Evolutionary conservation across 2,797 vertebrate genomes (phyloP), one percentile per base, ranked within the genome.

Genomic region (Crenichthys baileyi): DNA sequence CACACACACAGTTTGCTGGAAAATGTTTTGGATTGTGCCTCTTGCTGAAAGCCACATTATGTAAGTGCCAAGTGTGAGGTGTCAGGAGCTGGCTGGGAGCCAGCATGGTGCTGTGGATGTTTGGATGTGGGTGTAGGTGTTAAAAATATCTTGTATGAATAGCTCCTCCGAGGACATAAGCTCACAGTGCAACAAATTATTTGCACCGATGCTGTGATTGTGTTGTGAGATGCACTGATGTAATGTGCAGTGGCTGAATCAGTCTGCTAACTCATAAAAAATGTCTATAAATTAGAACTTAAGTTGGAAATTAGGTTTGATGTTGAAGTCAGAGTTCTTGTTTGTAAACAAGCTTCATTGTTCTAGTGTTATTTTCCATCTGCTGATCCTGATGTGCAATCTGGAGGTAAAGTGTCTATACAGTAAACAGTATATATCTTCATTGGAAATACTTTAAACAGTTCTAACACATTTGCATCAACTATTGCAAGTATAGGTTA

Each of bases 11-110:
- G 81, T 91, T 90, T 87, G 78, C 83, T 85, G 39, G 80, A 89
- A 82, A 88, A 84, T 79, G 77, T 84, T 91, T 89, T 79, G 83
- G 82, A 89, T 86, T 84, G 87, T 70, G 73, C 80, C 81, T 89
- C 86, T 88, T 72, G 88, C 90, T 78, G 90, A 92, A 90, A 93
- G 90, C 88, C 88, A 88, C 80, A 89, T 94, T 94, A 92, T 88
- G 87, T 92, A 93, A 92, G 88, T 75, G 87, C 74, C 78, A 87
- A 90, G 83, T 88, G 87, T 89, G 90, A 91, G 81, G 88, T 80
- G 81, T 89, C 78, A 82, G 80, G 83, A 72, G 76, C 4, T 84
- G 90, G 88, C 83, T 31, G 29, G 0, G 67, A 55, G 85, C 83
- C 92, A 86, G 39, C 51, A 55, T 18, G 80, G 71, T 82, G 83